Base-by-base conservation (phyloP, 2,888 invertebrate genomes). In the Agrilus cyanescens region DNA sequence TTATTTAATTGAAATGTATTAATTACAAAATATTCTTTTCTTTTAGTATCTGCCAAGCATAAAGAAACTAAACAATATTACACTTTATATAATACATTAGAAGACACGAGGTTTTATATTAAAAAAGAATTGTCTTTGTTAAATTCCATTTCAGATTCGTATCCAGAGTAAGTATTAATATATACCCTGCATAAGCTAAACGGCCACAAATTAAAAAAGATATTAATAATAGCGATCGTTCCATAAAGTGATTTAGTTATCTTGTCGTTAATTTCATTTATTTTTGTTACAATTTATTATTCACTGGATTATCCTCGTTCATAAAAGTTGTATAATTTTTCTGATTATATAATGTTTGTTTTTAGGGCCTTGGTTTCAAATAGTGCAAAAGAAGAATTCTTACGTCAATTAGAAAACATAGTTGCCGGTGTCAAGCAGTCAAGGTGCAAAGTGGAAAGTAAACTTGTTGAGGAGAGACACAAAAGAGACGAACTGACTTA, bases 61-160 rank as follows among this genome's bases (percentile, higher is more conserved):
- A 85, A 87, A 62, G 95, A 97, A 74, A 96, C 96, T 0, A 96
- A 96, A 66, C 94, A 96, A 72, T 95, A 91, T 71, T 97, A 88
- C 65, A 91, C 90, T 32, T 74, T 96, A 47, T 94, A 94, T 68
- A 97, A 98, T 65, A 93, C 93, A 2, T 71, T 96, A 41, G 85
- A 91, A 62, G 95, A 96, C 68, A 88, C 89, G n/a, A 86, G 89
- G 65, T 72, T 85, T 32, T 96, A 95, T 65, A 78, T 95, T 59
- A 84, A 83, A 49, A 95, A 94, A 63, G 96, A 97, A 69, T 73
- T 94, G 41, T 82, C 83, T 16, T 66, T 94, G 40, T 68, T 93
- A 16, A 90, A 91, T 68, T 91, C 90, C 0, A 86, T 94, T 53
- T 77, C 87, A 54, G 90, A 93, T 61, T 88, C 82, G 62, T 90